These are phyloP conservation scores for Lepidurus arcticus DNA, from an alignment of 1,140 invertebrate species.

Conservation along the genomic window DNA sequence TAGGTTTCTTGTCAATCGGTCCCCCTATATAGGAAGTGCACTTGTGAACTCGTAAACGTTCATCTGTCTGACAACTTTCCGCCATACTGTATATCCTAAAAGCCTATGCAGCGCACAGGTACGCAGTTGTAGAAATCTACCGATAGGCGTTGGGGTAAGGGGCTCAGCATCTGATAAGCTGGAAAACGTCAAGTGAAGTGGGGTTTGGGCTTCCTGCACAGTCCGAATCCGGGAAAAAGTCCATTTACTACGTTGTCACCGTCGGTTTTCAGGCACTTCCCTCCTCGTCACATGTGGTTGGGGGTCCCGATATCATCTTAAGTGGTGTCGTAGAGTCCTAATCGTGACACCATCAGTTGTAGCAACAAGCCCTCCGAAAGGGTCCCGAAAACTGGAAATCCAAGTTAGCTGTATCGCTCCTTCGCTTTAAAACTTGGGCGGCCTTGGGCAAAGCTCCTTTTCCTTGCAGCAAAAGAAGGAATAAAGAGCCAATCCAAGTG, in stretches of 20 bases:
- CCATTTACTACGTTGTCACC: constrained; percentile 17
- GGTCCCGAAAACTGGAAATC: constrained; percentile 11
- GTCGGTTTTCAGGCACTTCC: not conserved
- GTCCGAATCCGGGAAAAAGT: not conserved
- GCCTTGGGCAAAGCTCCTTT: not conserved
- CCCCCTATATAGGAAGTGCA: no score
- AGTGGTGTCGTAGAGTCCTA: constrained; percentile 14
- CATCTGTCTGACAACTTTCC: no score
- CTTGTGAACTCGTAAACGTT: no score
- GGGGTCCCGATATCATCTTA: constrained; percentile 15
- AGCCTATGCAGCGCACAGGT: not conserved
- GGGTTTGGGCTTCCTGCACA: not conserved
- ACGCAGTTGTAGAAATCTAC: not conserved
- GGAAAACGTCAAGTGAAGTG: not conserved
- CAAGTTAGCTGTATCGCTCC: not conserved
- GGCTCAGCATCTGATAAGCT: not conserved
- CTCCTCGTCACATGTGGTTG: constrained; percentile 12
- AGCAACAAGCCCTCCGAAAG: not conserved
- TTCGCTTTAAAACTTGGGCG: not conserved
- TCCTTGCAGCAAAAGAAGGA: not conserved
- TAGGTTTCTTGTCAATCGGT: no score
- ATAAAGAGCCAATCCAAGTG: not conserved
- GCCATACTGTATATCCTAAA: no score
- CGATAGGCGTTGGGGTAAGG: not conserved
- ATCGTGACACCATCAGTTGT: constrained; percentile 18